phyloP scores from a whole-genome alignment of 2,888 invertebrate species.

The Adineta ricciae region DNA sequence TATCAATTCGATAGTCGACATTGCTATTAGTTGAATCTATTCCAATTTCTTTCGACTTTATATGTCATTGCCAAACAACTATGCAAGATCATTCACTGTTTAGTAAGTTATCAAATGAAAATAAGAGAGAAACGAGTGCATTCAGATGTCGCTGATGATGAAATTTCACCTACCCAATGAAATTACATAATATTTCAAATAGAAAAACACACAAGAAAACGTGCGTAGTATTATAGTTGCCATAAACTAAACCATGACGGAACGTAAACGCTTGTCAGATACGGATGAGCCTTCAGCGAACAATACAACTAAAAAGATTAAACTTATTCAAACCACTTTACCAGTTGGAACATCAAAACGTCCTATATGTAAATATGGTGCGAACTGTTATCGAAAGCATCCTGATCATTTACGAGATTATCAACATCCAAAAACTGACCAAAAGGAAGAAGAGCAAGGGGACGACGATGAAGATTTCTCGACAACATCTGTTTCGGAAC shows the following conservation, averaged over 20 bases:
- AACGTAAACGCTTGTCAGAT: background rate
- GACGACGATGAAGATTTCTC: slow-evolving; percentile 2
- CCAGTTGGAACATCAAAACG: background rate
- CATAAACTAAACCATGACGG: background rate
- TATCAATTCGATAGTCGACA: background rate
- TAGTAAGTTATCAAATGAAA: background rate
- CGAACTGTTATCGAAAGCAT: slow-evolving; percentile 31
- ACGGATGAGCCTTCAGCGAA: background rate
- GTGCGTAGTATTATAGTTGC: background rate
- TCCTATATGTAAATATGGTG: slow-evolving; percentile 30
- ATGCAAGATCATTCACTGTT: background rate
- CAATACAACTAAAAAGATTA: background rate
- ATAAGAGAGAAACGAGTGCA: background rate
- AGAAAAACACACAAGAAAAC: no score
- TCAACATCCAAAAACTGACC: slow-evolving; percentile 5
- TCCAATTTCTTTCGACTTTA: background rate
- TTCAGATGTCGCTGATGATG: background rate
- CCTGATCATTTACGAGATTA: slow-evolving; percentile 24
- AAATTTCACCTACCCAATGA: background rate
- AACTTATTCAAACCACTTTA: background rate
- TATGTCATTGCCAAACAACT: background rate
- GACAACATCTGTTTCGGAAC: background rate
- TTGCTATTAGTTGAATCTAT: background rate
- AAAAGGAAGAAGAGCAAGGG: slow-evolving; percentile 7
- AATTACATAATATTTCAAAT: background rate